These are phyloP conservation scores for Epinotia ramella DNA, from an alignment of 2,888 invertebrate genomes.

Conservation along the genomic window DNA sequence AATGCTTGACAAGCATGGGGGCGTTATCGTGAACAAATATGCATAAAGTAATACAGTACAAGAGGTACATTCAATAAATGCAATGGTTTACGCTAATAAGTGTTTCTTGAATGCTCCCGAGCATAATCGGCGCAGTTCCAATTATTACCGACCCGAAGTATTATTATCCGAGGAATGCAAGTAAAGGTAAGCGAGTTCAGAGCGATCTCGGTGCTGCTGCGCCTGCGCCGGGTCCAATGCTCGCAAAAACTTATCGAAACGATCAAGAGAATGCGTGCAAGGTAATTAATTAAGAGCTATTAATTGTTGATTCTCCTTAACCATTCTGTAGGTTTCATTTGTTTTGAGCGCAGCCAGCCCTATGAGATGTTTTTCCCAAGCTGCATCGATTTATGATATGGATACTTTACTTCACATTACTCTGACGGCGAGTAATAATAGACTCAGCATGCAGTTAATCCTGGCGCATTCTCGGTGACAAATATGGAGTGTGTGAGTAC, in stretches of 20 bases:
- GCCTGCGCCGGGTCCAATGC: constrained; percentile 45
- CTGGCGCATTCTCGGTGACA: constrained; percentile 27
- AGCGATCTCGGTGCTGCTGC: constrained; percentile 8
- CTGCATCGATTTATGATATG: constrained; percentile 50
- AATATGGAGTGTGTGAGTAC: constrained; percentile 21
- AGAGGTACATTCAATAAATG: constrained; percentile 27
- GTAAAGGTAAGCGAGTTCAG: constrained; percentile 36
- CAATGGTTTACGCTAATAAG: constrained; percentile 38
- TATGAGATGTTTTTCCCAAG: constrained; percentile 51
- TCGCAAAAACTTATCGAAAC: constrained; percentile 60
- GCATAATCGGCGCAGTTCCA: constrained; percentile 28
- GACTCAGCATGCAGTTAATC: constrained; percentile 30
- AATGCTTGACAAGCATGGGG: constrained; percentile 64
- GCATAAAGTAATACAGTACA: constrained; percentile 23
- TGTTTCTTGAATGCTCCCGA: constrained; percentile 21
- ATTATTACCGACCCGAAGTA: constrained; percentile 39
- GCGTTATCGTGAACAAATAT: constrained; percentile 63
- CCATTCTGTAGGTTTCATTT: constrained; percentile 55
- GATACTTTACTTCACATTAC: constrained; percentile 48
- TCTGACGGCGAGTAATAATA: constrained; percentile 37
- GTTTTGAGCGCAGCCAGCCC: constrained; percentile 16
- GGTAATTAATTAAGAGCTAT: constrained; percentile 76
- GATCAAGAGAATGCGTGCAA: constrained; percentile 62
- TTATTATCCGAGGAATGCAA: constrained; percentile 42
- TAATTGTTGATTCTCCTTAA: constrained; percentile 70